Percentiles rank a stretch among this genome's conserved stretches.
Conservation (phyloP, 2,888 invertebrate genomes). For the Noctua fimbriata region DNA sequence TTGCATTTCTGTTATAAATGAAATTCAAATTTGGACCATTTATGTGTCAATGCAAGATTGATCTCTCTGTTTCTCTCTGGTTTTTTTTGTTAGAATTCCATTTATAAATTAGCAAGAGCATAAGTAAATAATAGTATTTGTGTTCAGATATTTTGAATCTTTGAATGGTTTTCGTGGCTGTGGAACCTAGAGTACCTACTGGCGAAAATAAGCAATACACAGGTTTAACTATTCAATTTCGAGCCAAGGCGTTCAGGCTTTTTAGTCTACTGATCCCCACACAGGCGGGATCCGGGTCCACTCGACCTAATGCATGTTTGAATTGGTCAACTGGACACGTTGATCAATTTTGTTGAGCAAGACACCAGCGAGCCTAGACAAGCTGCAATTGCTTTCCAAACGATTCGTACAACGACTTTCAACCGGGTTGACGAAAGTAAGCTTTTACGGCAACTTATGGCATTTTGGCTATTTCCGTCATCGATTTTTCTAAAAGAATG, state of each 20-base stretch:
- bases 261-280: too few relatives aligned
- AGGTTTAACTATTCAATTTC: neutral
- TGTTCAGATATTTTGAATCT: neutral
- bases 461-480: neutral
- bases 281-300: too few relatives aligned
- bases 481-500: too few relatives aligned
- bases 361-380: neutral
- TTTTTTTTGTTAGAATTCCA: slow-evolving; percentile 15
- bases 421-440: neutral
- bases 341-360: too few relatives aligned
- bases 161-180: neutral
- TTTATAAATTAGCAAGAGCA: neutral
- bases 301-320: too few relatives aligned
- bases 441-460: too few relatives aligned
- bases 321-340: too few relatives aligned
- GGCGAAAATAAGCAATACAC: neutral
- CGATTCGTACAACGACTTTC: neutral
- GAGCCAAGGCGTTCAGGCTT: neutral
- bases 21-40: slow-evolving; percentile 20
- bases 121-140: neutral
- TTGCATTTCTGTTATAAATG: slow-evolving; percentile 45
- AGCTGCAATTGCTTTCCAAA: neutral
- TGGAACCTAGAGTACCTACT: neutral
- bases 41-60: slow-evolving; percentile 14
- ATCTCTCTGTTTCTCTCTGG: slow-evolving; percentile 6